phyloP scores from a whole-genome alignment of 2,113 vertebrate genomes.

The Picathartes gymnocephalus region DNA sequence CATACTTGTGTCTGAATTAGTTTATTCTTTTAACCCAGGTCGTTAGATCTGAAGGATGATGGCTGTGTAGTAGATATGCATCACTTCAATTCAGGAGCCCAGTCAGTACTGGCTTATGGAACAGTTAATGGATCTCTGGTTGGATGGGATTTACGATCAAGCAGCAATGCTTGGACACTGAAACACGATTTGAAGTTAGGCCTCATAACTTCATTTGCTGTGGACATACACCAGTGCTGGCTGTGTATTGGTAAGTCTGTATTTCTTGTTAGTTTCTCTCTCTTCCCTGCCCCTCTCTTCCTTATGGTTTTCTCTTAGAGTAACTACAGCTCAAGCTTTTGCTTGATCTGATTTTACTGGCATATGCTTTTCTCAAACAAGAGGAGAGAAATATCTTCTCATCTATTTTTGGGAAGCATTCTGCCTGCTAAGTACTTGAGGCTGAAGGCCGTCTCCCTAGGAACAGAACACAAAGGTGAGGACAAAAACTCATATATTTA shows the following conservation, averaged over 20 bases:
- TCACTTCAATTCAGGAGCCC: conserved; percentile 92
- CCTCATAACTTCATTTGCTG: conserved; percentile 95
- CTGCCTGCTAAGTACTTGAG: neutral
- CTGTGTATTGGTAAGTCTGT: conserved; percentile 87
- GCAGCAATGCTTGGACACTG: conserved; percentile 89
- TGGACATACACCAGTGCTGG: conserved; percentile 98
- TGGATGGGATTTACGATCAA: conserved; percentile 93
- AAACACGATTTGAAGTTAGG: conserved; percentile 92
- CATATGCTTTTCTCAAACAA: neutral
- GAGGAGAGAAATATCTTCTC: neutral
- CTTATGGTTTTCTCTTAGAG: neutral
- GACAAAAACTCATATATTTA: neutral
- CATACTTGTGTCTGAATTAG: neutral
- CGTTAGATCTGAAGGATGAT: conserved; percentile 88
- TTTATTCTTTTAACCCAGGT: conserved; percentile 65
- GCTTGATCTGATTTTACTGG: neutral
- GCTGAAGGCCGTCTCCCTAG: neutral
- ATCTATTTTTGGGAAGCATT: neutral
- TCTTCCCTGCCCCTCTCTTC: neutral
- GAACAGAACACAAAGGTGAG: neutral
- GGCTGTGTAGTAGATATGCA: conserved; percentile 96
- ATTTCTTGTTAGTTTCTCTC: neutral
- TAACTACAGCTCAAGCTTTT: neutral
- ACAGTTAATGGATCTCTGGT: conserved; percentile 94
- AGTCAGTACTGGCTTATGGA: conserved; percentile 92